phyloP scores from a whole-genome alignment of 2,113 vertebrate genomes.

The Pseudorhombus dupliciocellatus region DNA sequence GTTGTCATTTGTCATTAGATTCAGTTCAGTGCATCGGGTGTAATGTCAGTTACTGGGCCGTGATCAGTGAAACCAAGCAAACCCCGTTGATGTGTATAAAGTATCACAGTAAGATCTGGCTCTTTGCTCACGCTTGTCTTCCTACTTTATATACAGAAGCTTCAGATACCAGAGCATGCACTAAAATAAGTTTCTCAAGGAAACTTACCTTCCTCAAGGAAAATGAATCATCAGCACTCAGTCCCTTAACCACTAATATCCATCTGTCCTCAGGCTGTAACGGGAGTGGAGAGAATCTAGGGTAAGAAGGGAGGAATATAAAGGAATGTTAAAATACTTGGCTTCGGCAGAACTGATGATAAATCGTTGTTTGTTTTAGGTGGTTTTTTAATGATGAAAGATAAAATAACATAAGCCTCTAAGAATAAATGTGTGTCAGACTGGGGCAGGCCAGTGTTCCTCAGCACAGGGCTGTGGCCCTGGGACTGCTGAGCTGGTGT shows the following conservation, averaged over 20 bases:
- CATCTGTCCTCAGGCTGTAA: neutral
- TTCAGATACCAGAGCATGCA: neutral
- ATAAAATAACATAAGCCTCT: neutral
- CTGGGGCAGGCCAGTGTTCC: neutral
- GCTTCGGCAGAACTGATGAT: neutral
- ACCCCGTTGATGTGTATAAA: no score
- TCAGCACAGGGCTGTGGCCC: neutral
- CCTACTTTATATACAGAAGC: no score
- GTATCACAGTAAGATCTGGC: no score
- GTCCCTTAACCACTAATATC: neutral
- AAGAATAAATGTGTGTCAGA: neutral
- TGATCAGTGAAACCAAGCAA: no score
- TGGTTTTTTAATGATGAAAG: neutral
- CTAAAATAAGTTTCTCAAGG: neutral
- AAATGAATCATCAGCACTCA: neutral
- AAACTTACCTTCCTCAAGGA: neutral
- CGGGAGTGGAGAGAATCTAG: neutral
- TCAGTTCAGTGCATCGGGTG: no score
- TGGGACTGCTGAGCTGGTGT: constrained; percentile 24
- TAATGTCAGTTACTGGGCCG: no score
- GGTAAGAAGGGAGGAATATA: neutral
- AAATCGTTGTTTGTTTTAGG: neutral
- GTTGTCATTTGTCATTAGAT: neutral
- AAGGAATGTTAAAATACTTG: neutral
- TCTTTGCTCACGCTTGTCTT: no score